Evolutionary conservation across 2,113 vertebrate species (phyloP).

Genomic region (Poecile atricapillus): DNA sequence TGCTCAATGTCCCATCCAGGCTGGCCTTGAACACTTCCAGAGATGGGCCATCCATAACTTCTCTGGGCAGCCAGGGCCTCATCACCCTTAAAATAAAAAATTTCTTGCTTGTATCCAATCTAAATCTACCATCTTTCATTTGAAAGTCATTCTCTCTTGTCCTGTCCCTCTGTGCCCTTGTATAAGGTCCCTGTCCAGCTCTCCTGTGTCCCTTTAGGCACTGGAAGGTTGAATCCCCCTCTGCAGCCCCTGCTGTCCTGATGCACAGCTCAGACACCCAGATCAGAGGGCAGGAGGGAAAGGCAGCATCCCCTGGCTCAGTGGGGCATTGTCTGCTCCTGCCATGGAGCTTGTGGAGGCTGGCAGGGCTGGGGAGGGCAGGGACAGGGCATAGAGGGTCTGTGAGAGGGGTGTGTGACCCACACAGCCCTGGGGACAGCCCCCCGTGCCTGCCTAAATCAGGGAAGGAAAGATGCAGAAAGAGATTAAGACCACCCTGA

Average conservation of each 20-base stretch:
- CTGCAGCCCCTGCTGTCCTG: not conserved
- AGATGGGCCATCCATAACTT: not conserved
- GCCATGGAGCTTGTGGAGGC: not conserved
- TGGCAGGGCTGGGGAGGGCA: not conserved
- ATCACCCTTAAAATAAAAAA: not conserved
- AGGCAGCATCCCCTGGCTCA: not conserved
- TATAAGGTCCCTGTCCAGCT: not conserved
- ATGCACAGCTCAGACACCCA: not conserved
- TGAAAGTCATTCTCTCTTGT: too few relatives aligned
- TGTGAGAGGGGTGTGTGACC: not conserved
- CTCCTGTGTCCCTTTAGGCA: not conserved
- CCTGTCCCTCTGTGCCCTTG: not conserved
- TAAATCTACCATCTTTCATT: not conserved
- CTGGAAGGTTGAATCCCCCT: not conserved
- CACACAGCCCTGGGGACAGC: not conserved
- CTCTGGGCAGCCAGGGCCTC: not conserved
- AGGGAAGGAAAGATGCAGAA: not conserved
- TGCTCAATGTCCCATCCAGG: not conserved
- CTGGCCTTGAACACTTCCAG: not conserved
- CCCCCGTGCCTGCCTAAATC: not conserved
- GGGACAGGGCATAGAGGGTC: not conserved
- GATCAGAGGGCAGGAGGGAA: not conserved
- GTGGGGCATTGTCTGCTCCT: not conserved
- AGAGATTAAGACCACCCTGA: slow-evolving; percentile 39
- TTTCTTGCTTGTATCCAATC: not conserved